These are phyloP conservation scores for Bothrops alternatus DNA, from an alignment of 2,797 vertebrate genomes.

Conservation along the genomic window DNA sequence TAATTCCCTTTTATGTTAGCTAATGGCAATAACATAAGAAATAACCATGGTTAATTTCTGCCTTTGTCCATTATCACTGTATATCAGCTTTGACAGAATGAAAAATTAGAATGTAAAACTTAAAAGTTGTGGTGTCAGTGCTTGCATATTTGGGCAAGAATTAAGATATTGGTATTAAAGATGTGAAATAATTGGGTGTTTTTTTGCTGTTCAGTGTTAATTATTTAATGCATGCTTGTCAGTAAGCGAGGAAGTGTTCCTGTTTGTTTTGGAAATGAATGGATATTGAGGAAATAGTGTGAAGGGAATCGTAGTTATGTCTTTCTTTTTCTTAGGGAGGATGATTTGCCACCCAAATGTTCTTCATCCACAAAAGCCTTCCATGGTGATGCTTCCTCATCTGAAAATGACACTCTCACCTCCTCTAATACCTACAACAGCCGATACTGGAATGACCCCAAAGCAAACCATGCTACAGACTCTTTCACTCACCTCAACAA, in stretches of 20 bases:
- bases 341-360: slow-evolving; percentile 93
- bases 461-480: slow-evolving; percentile 83
- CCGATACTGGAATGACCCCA: slow-evolving; percentile 92
- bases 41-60: neutral
- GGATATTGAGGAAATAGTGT: neutral
- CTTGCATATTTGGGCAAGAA: neutral
- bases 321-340: slow-evolving; percentile 80
- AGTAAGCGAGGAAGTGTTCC: neutral
- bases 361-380: slow-evolving; percentile 87
- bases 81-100: neutral
- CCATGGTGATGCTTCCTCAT: slow-evolving; percentile 90
- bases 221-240: neutral
- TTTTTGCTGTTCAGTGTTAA: neutral
- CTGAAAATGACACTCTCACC: slow-evolving; percentile 93
- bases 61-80: no score
- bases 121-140: neutral
- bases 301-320: neutral
- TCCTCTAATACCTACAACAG: slow-evolving; percentile 98
- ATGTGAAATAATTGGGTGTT: no score
- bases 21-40: neutral
- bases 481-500: slow-evolving; percentile 86
- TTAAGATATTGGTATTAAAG: neutral
- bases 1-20: neutral
- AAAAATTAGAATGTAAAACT: neutral
- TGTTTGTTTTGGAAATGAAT: fast-evolving